These are phyloP conservation scores for Caenorhabditis sulstoni DNA, from an alignment of 2,888 invertebrate genomes.

Conservation along the genomic window DNA sequence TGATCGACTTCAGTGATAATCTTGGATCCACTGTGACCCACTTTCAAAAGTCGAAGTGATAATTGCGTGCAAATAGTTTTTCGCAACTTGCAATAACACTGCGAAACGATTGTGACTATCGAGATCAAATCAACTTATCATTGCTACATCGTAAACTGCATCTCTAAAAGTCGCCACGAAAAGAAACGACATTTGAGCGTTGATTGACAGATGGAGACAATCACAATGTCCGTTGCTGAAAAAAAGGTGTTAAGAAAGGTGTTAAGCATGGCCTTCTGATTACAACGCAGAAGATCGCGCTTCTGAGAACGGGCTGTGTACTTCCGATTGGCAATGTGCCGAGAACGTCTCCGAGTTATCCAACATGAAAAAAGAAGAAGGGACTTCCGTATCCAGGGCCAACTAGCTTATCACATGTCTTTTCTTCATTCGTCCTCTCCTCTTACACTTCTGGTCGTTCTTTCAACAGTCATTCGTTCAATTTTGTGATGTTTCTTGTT, in stretches of 20 bases:
- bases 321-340: no score
- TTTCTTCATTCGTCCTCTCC: constrained; percentile 2
- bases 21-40: no score
- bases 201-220: constrained; percentile 4
- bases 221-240: background rate
- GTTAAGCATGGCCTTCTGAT: background rate
- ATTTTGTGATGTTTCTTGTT: constrained; percentile 1
- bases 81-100: no score
- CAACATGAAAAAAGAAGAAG: background rate
- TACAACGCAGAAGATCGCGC: no score
- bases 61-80: no score
- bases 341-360: background rate
- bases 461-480: constrained; percentile 9
- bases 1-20: background rate
- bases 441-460: constrained; percentile 22
- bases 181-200: background rate
- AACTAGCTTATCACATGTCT: constrained; percentile 20
- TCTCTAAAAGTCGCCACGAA: constrained; percentile 27
- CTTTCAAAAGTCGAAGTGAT: no score
- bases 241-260: background rate
- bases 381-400: background rate
- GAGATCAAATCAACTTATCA: constrained; percentile 17
- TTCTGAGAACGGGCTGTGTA: no score
- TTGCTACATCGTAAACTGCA: constrained; percentile 4
- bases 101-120: background rate